Conservation (phyloP, 2,113 vertebrate genomes). For the Jacana jacana region DNA sequence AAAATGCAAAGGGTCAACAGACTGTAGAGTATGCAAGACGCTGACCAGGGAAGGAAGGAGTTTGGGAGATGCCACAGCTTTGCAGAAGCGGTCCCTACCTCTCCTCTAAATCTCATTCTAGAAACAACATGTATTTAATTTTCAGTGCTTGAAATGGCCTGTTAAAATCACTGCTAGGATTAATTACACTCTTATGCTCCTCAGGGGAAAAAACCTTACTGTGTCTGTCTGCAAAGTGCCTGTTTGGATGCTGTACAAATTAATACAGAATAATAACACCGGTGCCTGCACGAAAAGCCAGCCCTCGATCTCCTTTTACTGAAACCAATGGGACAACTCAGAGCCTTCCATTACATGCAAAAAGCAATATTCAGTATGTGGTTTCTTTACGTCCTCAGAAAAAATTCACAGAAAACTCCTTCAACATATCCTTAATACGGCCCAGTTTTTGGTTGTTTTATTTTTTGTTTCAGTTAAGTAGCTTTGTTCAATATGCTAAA, state of each 20-base stretch:
- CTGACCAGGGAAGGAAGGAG: not conserved
- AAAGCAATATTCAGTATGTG: not conserved
- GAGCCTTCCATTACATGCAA: not conserved
- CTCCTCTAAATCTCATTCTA: not conserved
- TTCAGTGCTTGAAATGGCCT: not conserved
- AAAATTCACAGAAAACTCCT: not conserved
- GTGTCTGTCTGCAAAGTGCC: not conserved
- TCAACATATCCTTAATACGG: not conserved
- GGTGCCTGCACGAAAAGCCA: not conserved
- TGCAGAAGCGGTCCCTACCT: not conserved
- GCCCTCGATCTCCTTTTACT: not conserved
- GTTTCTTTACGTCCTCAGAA: not conserved
- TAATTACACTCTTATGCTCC: not conserved
- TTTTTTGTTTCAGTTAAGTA: not conserved
- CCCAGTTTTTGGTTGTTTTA: rapidly evolving
- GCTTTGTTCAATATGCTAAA: not conserved
- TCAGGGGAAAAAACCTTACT: not conserved
- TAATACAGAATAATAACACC: constrained; percentile 19
- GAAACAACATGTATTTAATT: not conserved
- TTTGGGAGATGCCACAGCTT: not conserved
- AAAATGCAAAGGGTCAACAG: not conserved
- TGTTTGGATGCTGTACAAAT: constrained; percentile 26
- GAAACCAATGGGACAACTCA: not conserved
- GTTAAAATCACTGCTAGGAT: not conserved
- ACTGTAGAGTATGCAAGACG: rapidly evolving